Base-by-base conservation (phyloP, 1,140 invertebrate species). In the Octopus sinensis region DNA sequence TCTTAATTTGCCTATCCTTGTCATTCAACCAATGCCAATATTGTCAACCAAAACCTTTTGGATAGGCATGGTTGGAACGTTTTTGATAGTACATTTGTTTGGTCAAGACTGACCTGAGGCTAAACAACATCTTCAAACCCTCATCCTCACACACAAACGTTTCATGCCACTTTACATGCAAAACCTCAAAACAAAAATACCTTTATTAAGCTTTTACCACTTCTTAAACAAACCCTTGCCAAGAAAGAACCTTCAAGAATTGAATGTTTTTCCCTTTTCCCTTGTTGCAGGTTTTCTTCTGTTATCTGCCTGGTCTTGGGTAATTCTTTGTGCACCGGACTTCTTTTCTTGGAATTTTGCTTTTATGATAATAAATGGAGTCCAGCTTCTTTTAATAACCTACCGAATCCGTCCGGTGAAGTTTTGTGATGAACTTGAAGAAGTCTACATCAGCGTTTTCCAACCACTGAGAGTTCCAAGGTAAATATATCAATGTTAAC, bases 321-420 rank as follows among this genome's bases (percentile, higher is more conserved):
- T 95, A 84, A 93, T 96, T 4, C 94, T 96, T 68, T 97, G 96
- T 87, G 95, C 96, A 4, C 95, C 95, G 1, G 95, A 96, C 88
- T 94, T 96, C 13, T 96, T 96, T 90, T 95, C 94, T 0, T 97
- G 95, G 95, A 96, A 96, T 87, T 96, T 96, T 85, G 93, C 93
- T 56, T 96, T 96, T 88, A 93, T 96, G 83, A 89, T 96, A n/a
- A 91, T 96, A 81, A 97, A 97, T 88, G 93, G 95, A 82, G 93
- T 94, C 0, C 96, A 96, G 89, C 93, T 95, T 82, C 92, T 94
- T 85, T 95, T 95, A 85, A 93, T 96, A 78, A 92, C 96, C 75
- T 97, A 96, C 89, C 94, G 95, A 87, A 94, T 96, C 92, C 92
- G 95, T 86, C 95, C 95, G 0, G 94, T 96, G 3, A 95, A 95